Evolutionary conservation across 2,113 vertebrate genomes (phyloP).

Genomic region (Morone chrysops): DNA sequence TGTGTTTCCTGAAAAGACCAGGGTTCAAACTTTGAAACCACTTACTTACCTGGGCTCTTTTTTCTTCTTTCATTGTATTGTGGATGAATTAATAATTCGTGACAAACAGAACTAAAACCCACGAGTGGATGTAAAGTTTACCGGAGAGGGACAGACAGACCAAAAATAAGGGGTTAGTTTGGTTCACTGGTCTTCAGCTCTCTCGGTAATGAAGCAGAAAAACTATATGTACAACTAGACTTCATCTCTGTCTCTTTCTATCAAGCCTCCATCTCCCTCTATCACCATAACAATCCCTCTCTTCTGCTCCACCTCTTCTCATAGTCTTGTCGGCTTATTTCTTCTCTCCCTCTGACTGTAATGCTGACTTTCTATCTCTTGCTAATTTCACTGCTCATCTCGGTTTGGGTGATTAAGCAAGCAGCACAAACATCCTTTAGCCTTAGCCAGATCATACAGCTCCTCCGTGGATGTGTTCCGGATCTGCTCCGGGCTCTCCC

Average conservation of each 20-base stretch:
- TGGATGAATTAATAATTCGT: not conserved
- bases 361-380: not conserved
- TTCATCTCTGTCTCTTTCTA: conserved; percentile 21
- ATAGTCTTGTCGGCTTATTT: not conserved
- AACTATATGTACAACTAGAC: not conserved
- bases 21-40: not conserved
- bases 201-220: too few species aligned
- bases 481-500: not conserved
- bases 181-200: conserved; percentile 23
- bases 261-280: not conserved
- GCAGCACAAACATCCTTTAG: too few species aligned
- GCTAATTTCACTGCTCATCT: not conserved
- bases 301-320: conserved; percentile 9
- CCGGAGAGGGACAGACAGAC: not conserved
- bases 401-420: too few species aligned
- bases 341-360: not conserved
- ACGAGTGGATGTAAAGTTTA: not conserved
- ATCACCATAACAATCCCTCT: not conserved
- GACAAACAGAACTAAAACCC: not conserved
- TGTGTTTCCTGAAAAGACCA: not conserved
- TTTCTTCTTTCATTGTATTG: not conserved
- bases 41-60: not conserved
- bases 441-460: not conserved
- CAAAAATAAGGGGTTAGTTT: not conserved
- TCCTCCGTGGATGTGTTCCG: not conserved